phyloP scores from a whole-genome alignment of 2,113 vertebrate genomes.

The Amblyornis subalaris region DNA sequence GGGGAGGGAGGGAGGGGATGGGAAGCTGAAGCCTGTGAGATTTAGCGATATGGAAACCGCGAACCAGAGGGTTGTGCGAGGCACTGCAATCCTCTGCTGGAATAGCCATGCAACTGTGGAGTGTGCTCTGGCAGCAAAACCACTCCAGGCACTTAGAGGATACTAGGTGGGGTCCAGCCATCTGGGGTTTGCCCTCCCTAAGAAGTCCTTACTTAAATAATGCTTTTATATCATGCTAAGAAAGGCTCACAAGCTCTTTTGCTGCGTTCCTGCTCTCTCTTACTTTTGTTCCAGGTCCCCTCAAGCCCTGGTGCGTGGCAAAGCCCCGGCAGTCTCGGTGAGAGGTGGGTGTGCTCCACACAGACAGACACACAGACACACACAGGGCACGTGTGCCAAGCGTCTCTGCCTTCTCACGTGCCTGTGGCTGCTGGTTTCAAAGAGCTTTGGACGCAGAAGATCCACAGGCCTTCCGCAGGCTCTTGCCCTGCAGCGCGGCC shows the following conservation, averaged over 20 bases:
- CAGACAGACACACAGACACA: fast-evolving
- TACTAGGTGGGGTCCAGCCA: not conserved
- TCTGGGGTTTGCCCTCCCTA: not conserved
- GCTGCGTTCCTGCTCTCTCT: fast-evolving
- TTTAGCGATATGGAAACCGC: not conserved
- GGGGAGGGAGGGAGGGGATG: not conserved
- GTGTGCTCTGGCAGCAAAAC: not conserved
- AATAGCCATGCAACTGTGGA: not conserved
- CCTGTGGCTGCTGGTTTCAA: fast-evolving
- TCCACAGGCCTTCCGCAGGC: not conserved
- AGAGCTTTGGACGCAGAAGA: fast-evolving
- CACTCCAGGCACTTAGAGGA: no score
- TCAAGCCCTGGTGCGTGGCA: not conserved
- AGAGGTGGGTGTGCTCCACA: not conserved
- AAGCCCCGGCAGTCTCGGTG: not conserved
- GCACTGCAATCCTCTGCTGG: slow-evolving; percentile 54
- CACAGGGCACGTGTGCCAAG: fast-evolving
- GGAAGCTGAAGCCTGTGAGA: not conserved
- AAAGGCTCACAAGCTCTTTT: not conserved
- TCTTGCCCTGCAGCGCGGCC: not conserved
- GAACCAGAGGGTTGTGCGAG: not conserved
- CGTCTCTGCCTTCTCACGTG: not conserved
- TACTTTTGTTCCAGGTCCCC: not conserved
- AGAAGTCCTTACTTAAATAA: not conserved
- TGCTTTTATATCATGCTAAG: not conserved